Conservation (phyloP, 2,888 invertebrate species). For the Neoitamus cyanurus region DNA sequence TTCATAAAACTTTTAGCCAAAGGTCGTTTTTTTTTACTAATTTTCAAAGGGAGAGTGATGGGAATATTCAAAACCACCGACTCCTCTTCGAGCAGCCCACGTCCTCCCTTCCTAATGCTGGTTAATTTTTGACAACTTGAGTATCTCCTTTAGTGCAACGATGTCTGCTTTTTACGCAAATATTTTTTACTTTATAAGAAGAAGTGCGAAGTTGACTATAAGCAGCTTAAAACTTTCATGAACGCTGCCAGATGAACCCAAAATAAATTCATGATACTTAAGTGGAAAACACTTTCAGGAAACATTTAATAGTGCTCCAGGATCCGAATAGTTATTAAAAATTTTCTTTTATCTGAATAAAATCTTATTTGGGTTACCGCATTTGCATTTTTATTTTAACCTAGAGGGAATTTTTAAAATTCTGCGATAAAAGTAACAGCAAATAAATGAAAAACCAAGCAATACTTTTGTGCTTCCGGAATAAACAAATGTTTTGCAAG, state of each 20-base stretch:
- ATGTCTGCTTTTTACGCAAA: no score
- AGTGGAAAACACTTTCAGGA: not conserved
- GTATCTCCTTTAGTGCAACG: not conserved
- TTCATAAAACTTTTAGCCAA: slow-evolving; percentile 35
- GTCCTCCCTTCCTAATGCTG: not conserved
- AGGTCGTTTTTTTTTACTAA: slow-evolving; percentile 15
- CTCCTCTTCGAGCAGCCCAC: not conserved
- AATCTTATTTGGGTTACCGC: no score
- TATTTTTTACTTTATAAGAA: not conserved
- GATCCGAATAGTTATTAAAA: not conserved
- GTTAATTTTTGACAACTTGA: slow-evolving; percentile 19
- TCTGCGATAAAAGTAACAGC: no score
- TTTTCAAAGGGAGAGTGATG: not conserved
- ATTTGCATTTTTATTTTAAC: no score
- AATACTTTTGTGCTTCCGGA: no score
- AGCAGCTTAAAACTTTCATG: not conserved
- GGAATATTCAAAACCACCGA: slow-evolving; percentile 2
- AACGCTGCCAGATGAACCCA: not conserved
- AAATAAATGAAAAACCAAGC: no score
- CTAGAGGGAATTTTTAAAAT: no score
- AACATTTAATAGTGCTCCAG: not conserved
- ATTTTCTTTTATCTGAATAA: not conserved
- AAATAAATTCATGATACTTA: not conserved
- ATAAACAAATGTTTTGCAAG: no score
- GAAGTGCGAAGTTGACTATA: not conserved